A percentile compares a stretch with the other conserved stretches of the same genome.
phyloP scores from a whole-genome alignment of 2,888 invertebrate species.

The Ophioninae sp. region DNA sequence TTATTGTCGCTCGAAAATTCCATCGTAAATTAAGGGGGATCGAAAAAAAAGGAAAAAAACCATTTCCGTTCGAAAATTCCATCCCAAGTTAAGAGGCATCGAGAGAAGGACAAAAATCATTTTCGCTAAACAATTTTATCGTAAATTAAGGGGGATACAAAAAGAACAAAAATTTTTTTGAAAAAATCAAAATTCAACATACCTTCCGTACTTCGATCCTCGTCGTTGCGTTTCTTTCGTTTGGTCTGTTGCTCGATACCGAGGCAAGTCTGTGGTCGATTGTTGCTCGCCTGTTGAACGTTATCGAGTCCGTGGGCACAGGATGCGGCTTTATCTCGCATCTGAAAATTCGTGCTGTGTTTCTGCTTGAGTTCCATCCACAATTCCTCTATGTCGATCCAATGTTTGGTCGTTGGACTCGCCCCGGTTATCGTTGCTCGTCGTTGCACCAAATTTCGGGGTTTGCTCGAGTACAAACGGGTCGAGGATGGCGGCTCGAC shows the following conservation, averaged over 20 bases:
- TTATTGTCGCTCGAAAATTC: too few species aligned
- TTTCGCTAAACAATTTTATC: too few species aligned
- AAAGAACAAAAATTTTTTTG: too few species aligned
- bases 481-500: conserved; percentile 82
- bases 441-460: conserved; percentile 88
- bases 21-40: too few species aligned
- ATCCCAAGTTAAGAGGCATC: too few species aligned
- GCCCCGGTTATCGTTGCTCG: conserved; percentile 94
- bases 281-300: conserved; percentile 79
- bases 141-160: too few species aligned
- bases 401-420: conserved; percentile 85
- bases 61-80: too few species aligned
- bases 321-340: conserved; percentile 89
- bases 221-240: conserved; percentile 69
- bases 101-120: too few species aligned
- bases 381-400: conserved; percentile 87
- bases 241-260: conserved; percentile 81
- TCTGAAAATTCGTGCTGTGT: conserved; percentile 84
- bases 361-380: conserved; percentile 88
- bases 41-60: too few species aligned
- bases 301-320: conserved; percentile 89
- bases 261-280: conserved; percentile 86
- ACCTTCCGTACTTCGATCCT: conserved; percentile 48
- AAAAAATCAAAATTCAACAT: too few species aligned
- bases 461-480: conserved; percentile 89